Evolutionary conservation across 2,113 vertebrate genomes (phyloP), one percentile per base, ranked within the genome.

Genomic region (Thalassoma bifasciatum): DNA sequence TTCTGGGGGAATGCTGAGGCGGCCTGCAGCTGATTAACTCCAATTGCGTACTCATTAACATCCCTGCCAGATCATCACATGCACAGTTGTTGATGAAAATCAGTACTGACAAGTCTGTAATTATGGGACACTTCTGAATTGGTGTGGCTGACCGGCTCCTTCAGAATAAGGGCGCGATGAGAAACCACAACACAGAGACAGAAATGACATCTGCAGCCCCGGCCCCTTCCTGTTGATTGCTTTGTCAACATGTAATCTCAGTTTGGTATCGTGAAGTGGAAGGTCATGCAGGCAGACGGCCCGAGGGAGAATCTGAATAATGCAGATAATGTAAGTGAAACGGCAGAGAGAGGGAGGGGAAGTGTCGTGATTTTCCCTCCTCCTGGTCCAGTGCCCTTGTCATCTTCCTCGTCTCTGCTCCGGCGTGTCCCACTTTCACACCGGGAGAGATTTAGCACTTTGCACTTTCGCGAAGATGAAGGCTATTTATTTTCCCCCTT

Each of bases 1-100:
- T 21, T 37, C 0, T 1, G 54, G 71, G 77, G 71, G 21, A 60
- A 62, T 5, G 75, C 70, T 66, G 75, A 72, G 80, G 64, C 24
- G 56, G 71, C 54, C 66, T 49, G 63, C 63, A 76, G 75, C 82
- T 87, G 88, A 91, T 91, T 91, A 90, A 78, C 81, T 90, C 79
- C 85, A 87, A 80, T 86, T 68, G 83, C 85, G 73, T 83, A 71
- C 82, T 87, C 91, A 88, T 91, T 91, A 92, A 75, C 71, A 81
- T 84, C 89, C 87, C 85, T 87, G 85, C 82, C 36, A 37, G 81
- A 87, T 90, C 87, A 85, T 89, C 86, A 77, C 83, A 67, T 63
- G 70, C 72, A 65, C 62, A 65, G 82, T 79, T 90, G 91, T 90
- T 91, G 91, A 91, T 90, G 91, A 77, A 92, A 85, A 92, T 86